phyloP scores from a whole-genome alignment of 1,140 invertebrate genomes.

The Tetramorium parvispinum region DNA sequence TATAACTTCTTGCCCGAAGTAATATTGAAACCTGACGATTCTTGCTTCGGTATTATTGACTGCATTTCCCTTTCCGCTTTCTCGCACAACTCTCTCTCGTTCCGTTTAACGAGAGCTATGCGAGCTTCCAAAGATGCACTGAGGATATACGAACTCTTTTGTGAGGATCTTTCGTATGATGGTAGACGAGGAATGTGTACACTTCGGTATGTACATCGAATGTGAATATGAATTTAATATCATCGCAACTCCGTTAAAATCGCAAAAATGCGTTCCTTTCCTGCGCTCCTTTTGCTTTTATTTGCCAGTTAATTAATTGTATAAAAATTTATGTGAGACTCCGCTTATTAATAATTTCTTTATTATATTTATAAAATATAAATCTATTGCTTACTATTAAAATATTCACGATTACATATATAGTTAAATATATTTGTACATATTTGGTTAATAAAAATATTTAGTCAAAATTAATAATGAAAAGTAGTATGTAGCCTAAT shows the following conservation, averaged over 20 bases:
- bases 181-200: neutral
- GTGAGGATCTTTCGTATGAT: neutral
- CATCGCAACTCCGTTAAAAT: neutral
- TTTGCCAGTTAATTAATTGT: neutral
- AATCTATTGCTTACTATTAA: neutral
- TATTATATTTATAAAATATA: neutral
- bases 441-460: neutral
- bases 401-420: neutral
- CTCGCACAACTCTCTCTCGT: neutral
- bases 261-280: neutral
- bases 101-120: conserved; percentile 10
- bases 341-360: neutral
- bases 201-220: neutral
- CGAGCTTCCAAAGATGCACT: conserved; percentile 27
- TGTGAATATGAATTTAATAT: conserved; percentile 33
- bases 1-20: neutral
- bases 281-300: neutral
- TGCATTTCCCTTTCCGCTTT: conserved; percentile 25
- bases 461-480: neutral
- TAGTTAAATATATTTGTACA: neutral
- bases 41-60: conserved; percentile 36
- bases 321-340: neutral
- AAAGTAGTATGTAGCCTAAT: neutral
- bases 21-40: conserved; percentile 20
- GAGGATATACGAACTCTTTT: conserved; percentile 25